phyloP scores from a whole-genome alignment of 2,888 invertebrate genomes.

The Chrysina gloriosa region DNA sequence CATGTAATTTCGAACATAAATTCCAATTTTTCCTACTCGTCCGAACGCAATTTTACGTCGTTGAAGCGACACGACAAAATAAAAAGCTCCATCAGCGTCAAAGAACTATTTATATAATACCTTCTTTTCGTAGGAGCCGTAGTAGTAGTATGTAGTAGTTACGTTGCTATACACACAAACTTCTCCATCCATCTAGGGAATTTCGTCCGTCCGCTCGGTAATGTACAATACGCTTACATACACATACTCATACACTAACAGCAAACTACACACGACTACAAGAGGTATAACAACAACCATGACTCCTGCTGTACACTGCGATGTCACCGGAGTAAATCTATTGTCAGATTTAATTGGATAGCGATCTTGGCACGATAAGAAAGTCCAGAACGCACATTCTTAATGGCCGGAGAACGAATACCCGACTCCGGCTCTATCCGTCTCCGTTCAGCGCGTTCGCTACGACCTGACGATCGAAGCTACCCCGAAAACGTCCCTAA shows the following conservation, averaged over 20 bases:
- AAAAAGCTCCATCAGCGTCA: too few species aligned
- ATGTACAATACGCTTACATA: background rate
- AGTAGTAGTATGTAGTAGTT: too few species aligned
- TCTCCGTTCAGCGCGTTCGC: conserved; percentile 46
- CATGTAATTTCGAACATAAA: too few species aligned
- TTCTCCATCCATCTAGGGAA: conserved; percentile 8
- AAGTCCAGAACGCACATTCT: conserved; percentile 48
- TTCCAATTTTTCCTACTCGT: too few species aligned
- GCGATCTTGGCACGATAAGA: conserved; percentile 65
- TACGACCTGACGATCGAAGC: conserved; percentile 47
- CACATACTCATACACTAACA: background rate
- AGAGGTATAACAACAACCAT: conserved; percentile 22
- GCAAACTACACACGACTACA: conserved; percentile 30
- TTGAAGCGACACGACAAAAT: too few species aligned
- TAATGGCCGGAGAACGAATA: conserved; percentile 52
- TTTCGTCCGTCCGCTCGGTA: conserved; percentile 1
- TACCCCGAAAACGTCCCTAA: conserved; percentile 47
- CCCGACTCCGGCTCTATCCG: conserved; percentile 48
- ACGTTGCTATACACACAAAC: too few species aligned
- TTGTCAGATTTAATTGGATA: conserved; percentile 69
- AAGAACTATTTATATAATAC: too few species aligned
- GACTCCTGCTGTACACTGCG: conserved; percentile 32
- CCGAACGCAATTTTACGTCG: too few species aligned
- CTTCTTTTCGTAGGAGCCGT: too few species aligned
- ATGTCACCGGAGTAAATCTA: conserved; percentile 66